Conservation (phyloP, 2,797 vertebrate species). For the Aulostomus chinensis region DNA sequence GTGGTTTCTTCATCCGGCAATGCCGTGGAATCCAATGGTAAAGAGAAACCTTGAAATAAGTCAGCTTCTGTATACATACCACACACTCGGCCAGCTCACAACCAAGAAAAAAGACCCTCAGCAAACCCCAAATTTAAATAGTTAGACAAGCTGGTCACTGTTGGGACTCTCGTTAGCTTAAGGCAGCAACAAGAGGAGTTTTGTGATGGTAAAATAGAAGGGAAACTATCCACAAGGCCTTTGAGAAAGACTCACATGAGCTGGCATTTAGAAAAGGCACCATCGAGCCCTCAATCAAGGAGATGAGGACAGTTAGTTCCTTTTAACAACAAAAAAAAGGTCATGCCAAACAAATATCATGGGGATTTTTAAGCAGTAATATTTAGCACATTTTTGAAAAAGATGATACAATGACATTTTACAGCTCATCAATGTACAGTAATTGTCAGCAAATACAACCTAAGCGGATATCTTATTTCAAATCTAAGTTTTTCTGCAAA, state of each 20-base stretch:
- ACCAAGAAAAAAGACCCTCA: constrained; percentile 48
- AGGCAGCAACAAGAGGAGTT: constrained; percentile 50
- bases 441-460: too few species aligned
- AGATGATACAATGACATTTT: too few species aligned
- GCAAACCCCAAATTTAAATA: constrained; percentile 59
- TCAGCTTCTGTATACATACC: constrained; percentile 64
- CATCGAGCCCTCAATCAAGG: too few species aligned
- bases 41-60: constrained; percentile 63
- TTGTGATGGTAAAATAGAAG: constrained; percentile 30
- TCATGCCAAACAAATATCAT: too few species aligned
- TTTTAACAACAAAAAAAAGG: too few species aligned
- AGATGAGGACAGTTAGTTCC: too few species aligned
- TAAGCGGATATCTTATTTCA: too few species aligned
- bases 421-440: too few species aligned
- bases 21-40: constrained; percentile 46
- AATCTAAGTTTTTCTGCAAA: too few species aligned
- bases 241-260: neutral
- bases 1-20: constrained; percentile 46
- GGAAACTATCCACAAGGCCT: constrained; percentile 6
- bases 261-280: neutral
- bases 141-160: constrained; percentile 65
- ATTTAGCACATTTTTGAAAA: too few species aligned
- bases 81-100: constrained; percentile 55
- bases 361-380: too few species aligned
- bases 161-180: constrained; percentile 45